phyloP scores from a whole-genome alignment of 1,140 invertebrate species.

The Bombus difficillimus region DNA sequence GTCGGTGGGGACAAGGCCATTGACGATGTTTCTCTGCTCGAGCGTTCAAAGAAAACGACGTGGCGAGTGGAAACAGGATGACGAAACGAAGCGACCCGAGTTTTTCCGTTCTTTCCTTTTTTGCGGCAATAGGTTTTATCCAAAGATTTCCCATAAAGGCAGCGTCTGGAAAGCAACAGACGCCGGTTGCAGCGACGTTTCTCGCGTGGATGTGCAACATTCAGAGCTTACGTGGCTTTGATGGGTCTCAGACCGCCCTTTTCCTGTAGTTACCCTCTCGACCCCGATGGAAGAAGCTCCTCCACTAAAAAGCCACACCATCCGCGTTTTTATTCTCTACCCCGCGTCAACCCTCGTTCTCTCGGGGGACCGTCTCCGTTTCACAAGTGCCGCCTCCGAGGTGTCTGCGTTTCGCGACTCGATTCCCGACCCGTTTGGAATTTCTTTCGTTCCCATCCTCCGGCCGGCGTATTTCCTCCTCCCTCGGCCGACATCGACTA shows the following conservation, averaged over 20 bases:
- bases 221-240: constrained; percentile 76
- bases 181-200: constrained; percentile 56
- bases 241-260: constrained; percentile 78
- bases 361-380: constrained; percentile 41
- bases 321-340: constrained; percentile 58
- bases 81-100: neutral
- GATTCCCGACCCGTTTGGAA: constrained; percentile 3
- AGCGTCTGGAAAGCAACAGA: constrained; percentile 71
- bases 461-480: no score
- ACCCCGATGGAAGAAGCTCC: constrained; percentile 46
- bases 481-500: constrained; percentile 7
- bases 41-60: no score
- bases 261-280: constrained; percentile 72
- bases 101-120: neutral
- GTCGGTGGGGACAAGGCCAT: no score
- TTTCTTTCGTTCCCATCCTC: neutral
- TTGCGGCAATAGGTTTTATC: constrained; percentile 44
- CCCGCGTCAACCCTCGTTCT: neutral
- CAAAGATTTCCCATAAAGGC: constrained; percentile 64
- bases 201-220: constrained; percentile 70
- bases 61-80: no score
- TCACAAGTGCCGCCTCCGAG: constrained; percentile 1
- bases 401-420: constrained; percentile 28
- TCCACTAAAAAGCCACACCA: constrained; percentile 62
- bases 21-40: no score